Conservation (phyloP, 1,140 invertebrate species). For the Lordiphosa stackelbergi region DNA sequence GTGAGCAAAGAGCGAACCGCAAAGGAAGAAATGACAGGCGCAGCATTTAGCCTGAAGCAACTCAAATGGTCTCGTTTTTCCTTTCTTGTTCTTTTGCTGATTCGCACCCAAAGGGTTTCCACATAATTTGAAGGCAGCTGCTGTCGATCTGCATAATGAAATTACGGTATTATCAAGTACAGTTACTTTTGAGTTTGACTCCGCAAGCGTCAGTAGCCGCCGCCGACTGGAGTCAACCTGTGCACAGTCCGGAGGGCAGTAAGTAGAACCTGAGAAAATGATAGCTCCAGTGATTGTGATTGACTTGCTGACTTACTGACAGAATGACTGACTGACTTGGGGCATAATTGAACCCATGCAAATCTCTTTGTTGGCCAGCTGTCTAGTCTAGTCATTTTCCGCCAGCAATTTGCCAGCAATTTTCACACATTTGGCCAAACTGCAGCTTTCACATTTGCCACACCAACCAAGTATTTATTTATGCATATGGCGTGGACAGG, state of each 20-base stretch:
- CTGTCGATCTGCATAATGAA: constrained; percentile 68
- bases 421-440: constrained; percentile 70
- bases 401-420: constrained; percentile 53
- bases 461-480: constrained; percentile 25
- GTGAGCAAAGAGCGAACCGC: constrained; percentile 12
- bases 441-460: constrained; percentile 64
- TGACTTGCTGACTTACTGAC: constrained; percentile 44
- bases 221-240: constrained; percentile 7
- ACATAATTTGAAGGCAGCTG: constrained; percentile 14
- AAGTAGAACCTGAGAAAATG: constrained; percentile 63
- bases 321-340: constrained; percentile 27
- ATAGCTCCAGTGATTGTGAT: constrained; percentile 27
- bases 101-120: constrained; percentile 20
- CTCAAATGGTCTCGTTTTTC: constrained; percentile 6
- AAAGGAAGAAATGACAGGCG: constrained; percentile 12
- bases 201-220: constrained; percentile 27
- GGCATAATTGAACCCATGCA: constrained; percentile 49
- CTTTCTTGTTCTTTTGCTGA: not conserved
- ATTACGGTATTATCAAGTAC: constrained; percentile 52
- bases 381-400: constrained; percentile 36
- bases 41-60: constrained; percentile 11
- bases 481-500: not conserved
- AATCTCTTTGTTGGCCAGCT: constrained; percentile 36
- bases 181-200: constrained; percentile 36
- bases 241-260: constrained; percentile 35